Base-by-base conservation (phyloP, 2,113 vertebrate genomes). In the Scopus umbretta region DNA sequence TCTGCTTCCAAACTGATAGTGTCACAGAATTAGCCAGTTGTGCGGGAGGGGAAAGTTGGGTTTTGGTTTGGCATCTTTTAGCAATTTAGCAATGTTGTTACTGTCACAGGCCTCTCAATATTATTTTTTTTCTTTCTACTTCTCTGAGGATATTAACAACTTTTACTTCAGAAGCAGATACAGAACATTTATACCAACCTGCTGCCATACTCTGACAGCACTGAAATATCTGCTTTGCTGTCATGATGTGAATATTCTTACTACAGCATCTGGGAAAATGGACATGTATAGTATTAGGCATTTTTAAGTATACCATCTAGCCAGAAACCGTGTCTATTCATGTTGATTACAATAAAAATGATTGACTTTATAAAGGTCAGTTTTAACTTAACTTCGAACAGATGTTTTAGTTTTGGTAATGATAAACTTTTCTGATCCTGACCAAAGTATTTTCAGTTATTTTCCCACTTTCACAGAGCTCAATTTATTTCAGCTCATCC, bases 1-100 rank as follows among this genome's bases (percentile, higher is more conserved):
- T 42, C 40, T 76, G 6, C 61, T 85, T 92, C 40, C 11, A 40
- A 74, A 47, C 12, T 53, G 16, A 66, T 49, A 66, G 18, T 7
- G 4, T n/a, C 59, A 17, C 12, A 59, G 6, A 80, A 42, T 47
- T 78, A 61, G 4, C 12, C 78, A 45, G 6, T 5, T 36, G 4
- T 0, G 4, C 1, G 0, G 22, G 7, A 47, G 5, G 16, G 26
- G 9, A 40, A 45, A 11, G 4, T 15, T 36, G 6, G 6, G 1
- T 62, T 83, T 8, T 6, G 2, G 4, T 27, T 50, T 71, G 8
- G 4, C 7, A 3, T 47, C 70, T 86, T 29, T 84, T 78, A 79
- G 21, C 4, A 67, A 15, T 34, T 42, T 38, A 79, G 3, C 21
- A 40, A 17, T 62, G 15, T 68, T n/a, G 9, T 13, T 72, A 38